A percentile compares a stretch with the other conserved stretches of the same genome.
Evolutionary conservation across 2,797 vertebrate genomes (phyloP).

Genomic region (Lagocephalus sceleratus): DNA sequence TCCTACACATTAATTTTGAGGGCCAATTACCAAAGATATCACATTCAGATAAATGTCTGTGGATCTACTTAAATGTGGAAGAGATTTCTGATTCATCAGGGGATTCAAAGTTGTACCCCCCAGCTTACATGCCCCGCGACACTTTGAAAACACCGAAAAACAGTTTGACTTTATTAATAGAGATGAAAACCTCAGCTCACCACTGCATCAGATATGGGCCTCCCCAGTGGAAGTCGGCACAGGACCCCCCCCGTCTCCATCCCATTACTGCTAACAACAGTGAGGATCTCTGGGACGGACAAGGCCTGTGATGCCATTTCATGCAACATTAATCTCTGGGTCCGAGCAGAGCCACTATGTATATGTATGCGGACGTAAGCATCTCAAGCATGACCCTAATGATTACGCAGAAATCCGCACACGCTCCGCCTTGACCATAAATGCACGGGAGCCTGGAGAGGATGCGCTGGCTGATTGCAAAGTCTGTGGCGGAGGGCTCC

Average conservation of each 20-base stretch:
- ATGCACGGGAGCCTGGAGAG: slow-evolving; percentile 51
- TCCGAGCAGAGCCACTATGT: slow-evolving; percentile 29
- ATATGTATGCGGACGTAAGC: slow-evolving; percentile 36
- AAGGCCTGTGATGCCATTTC: slow-evolving; percentile 58
- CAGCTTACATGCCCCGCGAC: not conserved
- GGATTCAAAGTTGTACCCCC: no score
- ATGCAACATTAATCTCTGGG: slow-evolving; percentile 69
- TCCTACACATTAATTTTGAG: no score
- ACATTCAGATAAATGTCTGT: no score
- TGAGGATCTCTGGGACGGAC: slow-evolving; percentile 50
- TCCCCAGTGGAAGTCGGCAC: slow-evolving; percentile 25
- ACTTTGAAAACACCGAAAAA: slow-evolving; percentile 19
- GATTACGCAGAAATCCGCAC: slow-evolving; percentile 54
- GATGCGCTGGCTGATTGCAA: slow-evolving; percentile 48
- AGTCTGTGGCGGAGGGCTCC: slow-evolving; percentile 35
- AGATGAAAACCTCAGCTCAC: slow-evolving; percentile 32
- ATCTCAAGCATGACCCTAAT: slow-evolving; percentile 64
- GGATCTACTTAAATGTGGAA: no score
- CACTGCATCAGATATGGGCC: slow-evolving; percentile 25
- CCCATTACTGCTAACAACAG: slow-evolving; percentile 44
- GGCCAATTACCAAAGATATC: no score
- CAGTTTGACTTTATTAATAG: slow-evolving; percentile 32
- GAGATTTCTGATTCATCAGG: no score
- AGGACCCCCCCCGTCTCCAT: slow-evolving; percentile 29
- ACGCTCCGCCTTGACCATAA: slow-evolving; percentile 53